Evolutionary conservation across 2,888 invertebrate genomes (phyloP).

Genomic region (Cataglyphis cursor): DNA sequence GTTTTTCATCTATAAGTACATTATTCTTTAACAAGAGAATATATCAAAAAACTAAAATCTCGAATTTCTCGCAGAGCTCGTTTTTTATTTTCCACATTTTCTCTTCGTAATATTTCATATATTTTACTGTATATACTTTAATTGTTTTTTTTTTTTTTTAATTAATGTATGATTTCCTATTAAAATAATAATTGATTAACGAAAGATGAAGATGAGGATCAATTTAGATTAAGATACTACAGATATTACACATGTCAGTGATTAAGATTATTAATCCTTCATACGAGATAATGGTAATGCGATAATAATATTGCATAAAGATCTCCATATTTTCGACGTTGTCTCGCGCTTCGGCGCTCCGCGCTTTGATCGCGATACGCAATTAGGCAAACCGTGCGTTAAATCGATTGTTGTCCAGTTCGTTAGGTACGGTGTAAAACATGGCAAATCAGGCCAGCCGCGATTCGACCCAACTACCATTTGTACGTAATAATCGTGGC

Average conservation of each 20-base stretch:
- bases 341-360: slow-evolving; percentile 51
- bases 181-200: not conserved
- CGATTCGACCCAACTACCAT: slow-evolving; percentile 67
- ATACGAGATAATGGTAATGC: slow-evolving; percentile 22
- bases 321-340: slow-evolving; percentile 55
- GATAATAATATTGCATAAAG: slow-evolving; percentile 61
- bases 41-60: not conserved
- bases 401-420: slow-evolving; percentile 63
- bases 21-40: not conserved
- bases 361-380: slow-evolving; percentile 52
- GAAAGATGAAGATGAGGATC: not conserved
- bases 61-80: not conserved
- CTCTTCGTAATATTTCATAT: not conserved
- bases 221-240: not conserved
- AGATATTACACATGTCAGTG: not conserved
- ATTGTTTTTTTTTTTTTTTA: not conserved
- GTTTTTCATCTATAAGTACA: slow-evolving; percentile 70
- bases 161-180: not conserved
- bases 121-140: not conserved
- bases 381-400: slow-evolving; percentile 57
- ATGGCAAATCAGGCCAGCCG: slow-evolving; percentile 66
- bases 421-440: slow-evolving; percentile 61
- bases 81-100: not conserved
- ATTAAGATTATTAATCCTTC: slow-evolving; percentile 2
- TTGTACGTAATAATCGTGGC: slow-evolving; percentile 68